Evolutionary conservation across 2,113 vertebrate species (phyloP), one percentile per base, ranked within the genome.

Genomic region (Pyxicephalus adspersus): DNA sequence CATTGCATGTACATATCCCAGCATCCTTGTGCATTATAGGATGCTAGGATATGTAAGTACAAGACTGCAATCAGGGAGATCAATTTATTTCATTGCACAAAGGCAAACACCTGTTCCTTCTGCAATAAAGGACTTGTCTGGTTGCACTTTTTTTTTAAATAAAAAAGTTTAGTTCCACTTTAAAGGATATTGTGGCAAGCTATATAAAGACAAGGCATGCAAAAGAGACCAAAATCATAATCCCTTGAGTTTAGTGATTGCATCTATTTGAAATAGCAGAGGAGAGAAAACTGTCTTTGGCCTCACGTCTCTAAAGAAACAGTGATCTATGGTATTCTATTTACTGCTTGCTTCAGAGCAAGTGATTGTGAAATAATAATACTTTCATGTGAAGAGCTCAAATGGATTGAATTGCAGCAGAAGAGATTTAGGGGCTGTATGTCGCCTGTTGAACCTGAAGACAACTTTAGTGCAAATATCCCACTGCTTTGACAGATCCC

Each of bases 381-480:
- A 74, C 54, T 74, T 74, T 74, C 71, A 74, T 74, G 28, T 74
- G 71, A 60, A 60, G 71, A 74, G 28, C 71, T 74, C 54, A 58
- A 58, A 74, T 5, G 71, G 71, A 74, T 58, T 58, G 54, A 58
- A 74, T 38, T 38, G 70, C 50, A 58, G 71, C 38, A 74, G 57
- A 74, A 60, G 51, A 55, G 51, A 74, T 74, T 74, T 74, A 74
- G 54, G 31, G 28, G 17, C 70, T 73, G 70, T 58, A 58, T 28
- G 52, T 58, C 34, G 70, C 57, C 70, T 29, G 4, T 18, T 73
- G 54, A 73, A 73, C 28, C 52, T 3, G 57, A 11, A 57, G 28
- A 73, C 70, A 73, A 58, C 54, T 66, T 65, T 26, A 25, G 11
- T 51, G 16, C 15, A 64, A 55, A 54, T 55, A 63, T 65, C 64